phyloP scores from a whole-genome alignment of 2,797 vertebrate species.

The Cirrhinus mrigala region DNA sequence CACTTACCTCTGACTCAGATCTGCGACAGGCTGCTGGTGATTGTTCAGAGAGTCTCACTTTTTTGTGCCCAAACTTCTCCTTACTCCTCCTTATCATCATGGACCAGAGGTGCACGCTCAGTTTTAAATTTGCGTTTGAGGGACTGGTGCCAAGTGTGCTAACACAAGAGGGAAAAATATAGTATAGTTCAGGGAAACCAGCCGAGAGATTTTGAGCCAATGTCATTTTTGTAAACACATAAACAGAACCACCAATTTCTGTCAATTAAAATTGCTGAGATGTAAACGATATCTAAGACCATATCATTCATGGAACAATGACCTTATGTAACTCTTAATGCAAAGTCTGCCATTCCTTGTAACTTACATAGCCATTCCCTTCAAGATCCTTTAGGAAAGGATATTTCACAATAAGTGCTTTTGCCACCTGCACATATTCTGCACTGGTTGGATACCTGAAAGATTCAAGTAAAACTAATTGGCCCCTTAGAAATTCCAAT shows the following conservation, averaged over 20 bases:
- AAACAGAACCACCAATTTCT: background rate
- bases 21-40: background rate
- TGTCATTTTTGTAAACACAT: background rate
- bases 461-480: background rate
- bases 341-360: background rate
- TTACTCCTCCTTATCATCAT: conserved; percentile 6
- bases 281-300: background rate
- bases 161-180: background rate
- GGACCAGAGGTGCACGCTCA: conserved; percentile 4
- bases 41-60: conserved; percentile 12
- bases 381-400: conserved; percentile 35
- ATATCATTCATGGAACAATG: background rate
- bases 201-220: background rate
- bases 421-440: conserved; percentile 42
- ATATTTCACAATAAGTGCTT: conserved; percentile 37
- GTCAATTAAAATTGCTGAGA: background rate
- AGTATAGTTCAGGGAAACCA: background rate
- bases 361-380: conserved; percentile 42
- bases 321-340: background rate
- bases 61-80: background rate
- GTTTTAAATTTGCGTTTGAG: conserved; percentile 13
- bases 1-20: background rate
- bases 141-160: conserved; percentile 28
- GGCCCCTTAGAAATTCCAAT: background rate
- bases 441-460: conserved; percentile 28